Conservation (phyloP, 2,113 vertebrate species). For the Mandrillus leucophaeus region DNA sequence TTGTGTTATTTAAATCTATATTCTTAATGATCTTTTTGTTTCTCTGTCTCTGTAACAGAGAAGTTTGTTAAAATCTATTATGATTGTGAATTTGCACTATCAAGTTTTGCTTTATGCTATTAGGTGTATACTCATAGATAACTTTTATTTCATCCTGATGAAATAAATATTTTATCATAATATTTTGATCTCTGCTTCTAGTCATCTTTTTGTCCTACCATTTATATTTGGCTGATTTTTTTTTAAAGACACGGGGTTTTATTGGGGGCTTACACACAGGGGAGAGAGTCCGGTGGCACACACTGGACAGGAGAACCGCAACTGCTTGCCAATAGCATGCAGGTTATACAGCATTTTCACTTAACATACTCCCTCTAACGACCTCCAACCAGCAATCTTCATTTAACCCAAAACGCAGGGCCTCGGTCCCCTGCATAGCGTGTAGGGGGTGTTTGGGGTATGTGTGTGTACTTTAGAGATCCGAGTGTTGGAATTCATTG, state of each 20-base stretch:
- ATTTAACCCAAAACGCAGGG: no score
- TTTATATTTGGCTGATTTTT: neutral
- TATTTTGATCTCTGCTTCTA: neutral
- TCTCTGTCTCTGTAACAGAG: neutral
- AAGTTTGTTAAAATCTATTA: neutral
- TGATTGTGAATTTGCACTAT: neutral
- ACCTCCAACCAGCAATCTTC: no score
- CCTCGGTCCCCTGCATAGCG: no score
- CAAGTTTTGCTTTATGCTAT: neutral
- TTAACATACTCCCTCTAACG: no score
- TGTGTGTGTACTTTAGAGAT: neutral
- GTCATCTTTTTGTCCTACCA: neutral
- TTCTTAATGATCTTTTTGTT: neutral
- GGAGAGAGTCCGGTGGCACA: no score
- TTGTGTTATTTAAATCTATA: neutral
- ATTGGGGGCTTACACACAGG: no score
- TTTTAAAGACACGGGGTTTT: no score
- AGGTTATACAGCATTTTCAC: no score
- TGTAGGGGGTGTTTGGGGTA: neutral
- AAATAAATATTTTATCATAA: neutral
- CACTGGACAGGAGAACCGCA: no score
- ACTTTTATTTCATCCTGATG: neutral
- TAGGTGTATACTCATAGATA: neutral
- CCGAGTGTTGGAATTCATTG: neutral
- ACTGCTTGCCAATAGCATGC: no score